These are phyloP conservation scores for Oxytorus armatus DNA, from an alignment of 2,888 invertebrate species.

Conservation along the genomic window DNA sequence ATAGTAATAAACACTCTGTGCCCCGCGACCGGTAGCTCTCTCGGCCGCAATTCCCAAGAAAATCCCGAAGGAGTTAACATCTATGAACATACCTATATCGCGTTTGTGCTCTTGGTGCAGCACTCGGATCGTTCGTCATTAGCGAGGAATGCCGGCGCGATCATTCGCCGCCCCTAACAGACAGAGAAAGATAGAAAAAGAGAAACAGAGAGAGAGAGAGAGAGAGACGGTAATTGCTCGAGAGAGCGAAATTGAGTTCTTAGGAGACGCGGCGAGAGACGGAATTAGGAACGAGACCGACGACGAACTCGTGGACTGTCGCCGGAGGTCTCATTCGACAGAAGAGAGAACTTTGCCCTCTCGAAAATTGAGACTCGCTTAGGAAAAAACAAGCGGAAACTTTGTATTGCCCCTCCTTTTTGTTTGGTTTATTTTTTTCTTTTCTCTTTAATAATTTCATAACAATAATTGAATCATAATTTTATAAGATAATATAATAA, in stretches of 20 bases:
- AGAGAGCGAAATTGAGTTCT: conserved; percentile 70
- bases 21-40: conserved; percentile 15
- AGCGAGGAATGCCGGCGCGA: conserved; percentile 72
- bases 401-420: not conserved
- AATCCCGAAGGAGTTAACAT: conserved; percentile 55
- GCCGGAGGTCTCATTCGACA: conserved; percentile 17
- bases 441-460: not conserved
- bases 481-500: too few species aligned
- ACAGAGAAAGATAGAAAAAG: conserved; percentile 27
- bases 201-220: conserved; percentile 31
- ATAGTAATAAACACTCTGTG: conserved; percentile 46
- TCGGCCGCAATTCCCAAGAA: conserved; percentile 54
- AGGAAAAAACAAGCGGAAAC: not conserved
- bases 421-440: not conserved
- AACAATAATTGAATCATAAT: too few species aligned
- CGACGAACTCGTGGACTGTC: conserved; percentile 3
- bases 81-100: conserved; percentile 1
- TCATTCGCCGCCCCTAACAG: conserved; percentile 66
- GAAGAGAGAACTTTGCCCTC: conserved; percentile 11
- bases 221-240: conserved; percentile 65
- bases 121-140: conserved; percentile 70
- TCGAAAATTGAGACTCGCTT: not conserved
- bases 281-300: conserved; percentile 58
- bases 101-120: conserved; percentile 52
- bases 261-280: conserved; percentile 51